Percentiles rank a stretch among this genome's conserved stretches.
Conservation (phyloP, 2,797 vertebrate species). For the Champsocephalus gunnari region DNA sequence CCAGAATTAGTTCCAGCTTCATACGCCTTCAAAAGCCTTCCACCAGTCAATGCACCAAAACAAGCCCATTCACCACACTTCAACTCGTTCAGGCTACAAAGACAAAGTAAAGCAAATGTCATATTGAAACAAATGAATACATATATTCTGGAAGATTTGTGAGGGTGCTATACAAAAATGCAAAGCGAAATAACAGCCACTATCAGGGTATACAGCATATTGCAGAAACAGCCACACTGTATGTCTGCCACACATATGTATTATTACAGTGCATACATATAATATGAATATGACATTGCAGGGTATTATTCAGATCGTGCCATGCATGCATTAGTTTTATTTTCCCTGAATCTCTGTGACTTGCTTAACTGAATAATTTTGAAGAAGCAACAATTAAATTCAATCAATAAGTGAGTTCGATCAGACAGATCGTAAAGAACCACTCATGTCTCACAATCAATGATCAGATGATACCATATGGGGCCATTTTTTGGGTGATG, state of each 20-base stretch:
- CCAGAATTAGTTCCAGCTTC: constrained; percentile 82
- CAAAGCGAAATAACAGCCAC: constrained; percentile 31
- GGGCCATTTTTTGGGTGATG: background rate
- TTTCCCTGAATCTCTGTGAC: background rate
- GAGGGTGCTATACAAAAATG: constrained; percentile 47
- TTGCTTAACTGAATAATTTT: background rate
- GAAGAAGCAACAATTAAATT: background rate
- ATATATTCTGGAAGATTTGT: constrained; percentile 44
- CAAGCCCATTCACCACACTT: constrained; percentile 76
- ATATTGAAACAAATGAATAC: constrained; percentile 61
- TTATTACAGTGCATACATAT: background rate
- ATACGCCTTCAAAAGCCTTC: constrained; percentile 67
- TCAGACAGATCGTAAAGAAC: background rate
- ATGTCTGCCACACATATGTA: constrained; percentile 22
- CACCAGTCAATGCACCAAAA: constrained; percentile 76
- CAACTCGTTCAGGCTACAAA: constrained; percentile 57
- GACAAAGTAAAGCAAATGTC: constrained; percentile 60
- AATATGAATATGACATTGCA: background rate
- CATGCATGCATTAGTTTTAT: background rate
- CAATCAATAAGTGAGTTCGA: background rate
- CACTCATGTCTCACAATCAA: background rate
- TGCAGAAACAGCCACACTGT: constrained; percentile 4
- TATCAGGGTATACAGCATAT: constrained; percentile 26
- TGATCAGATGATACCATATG: constrained; percentile 5
- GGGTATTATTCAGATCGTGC: background rate